A percentile compares a stretch with the other conserved stretches of the same genome.
phyloP scores from a whole-genome alignment of 1,140 invertebrate species.

The Orchestia grillus region DNA sequence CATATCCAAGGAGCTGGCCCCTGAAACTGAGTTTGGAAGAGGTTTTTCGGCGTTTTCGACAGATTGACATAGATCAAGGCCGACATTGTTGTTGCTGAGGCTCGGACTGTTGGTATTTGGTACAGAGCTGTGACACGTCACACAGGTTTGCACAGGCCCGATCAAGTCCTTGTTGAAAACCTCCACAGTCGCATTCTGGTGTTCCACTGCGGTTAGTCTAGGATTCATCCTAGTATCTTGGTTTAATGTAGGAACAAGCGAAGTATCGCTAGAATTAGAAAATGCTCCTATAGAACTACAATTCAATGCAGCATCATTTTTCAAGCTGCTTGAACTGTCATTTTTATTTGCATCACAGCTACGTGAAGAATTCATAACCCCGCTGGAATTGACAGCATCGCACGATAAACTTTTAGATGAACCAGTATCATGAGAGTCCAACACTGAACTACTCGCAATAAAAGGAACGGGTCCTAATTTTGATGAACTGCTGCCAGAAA shows the following conservation, averaged over 20 bases:
- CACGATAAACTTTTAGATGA: background rate
- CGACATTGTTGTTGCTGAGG: background rate
- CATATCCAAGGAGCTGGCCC: background rate
- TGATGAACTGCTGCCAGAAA: background rate
- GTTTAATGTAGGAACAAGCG: background rate
- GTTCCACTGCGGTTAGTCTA: background rate
- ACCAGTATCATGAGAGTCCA: background rate
- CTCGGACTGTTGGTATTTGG: background rate
- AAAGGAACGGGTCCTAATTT: background rate
- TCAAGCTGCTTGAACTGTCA: background rate
- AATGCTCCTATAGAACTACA: background rate
- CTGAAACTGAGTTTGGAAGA: background rate
- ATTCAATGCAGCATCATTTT: background rate
- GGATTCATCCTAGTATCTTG: background rate
- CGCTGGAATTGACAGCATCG: background rate
- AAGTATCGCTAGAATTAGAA: background rate
- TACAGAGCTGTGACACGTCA: background rate
- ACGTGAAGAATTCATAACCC: background rate
- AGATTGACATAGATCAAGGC: background rate
- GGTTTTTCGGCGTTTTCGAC: background rate
- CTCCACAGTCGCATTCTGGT: background rate
- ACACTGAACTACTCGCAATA: background rate
- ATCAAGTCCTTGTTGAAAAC: background rate
- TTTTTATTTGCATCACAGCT: background rate
- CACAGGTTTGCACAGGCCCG: background rate